Conservation (phyloP, 2,113 vertebrate species). For the Falco punctatus region DNA sequence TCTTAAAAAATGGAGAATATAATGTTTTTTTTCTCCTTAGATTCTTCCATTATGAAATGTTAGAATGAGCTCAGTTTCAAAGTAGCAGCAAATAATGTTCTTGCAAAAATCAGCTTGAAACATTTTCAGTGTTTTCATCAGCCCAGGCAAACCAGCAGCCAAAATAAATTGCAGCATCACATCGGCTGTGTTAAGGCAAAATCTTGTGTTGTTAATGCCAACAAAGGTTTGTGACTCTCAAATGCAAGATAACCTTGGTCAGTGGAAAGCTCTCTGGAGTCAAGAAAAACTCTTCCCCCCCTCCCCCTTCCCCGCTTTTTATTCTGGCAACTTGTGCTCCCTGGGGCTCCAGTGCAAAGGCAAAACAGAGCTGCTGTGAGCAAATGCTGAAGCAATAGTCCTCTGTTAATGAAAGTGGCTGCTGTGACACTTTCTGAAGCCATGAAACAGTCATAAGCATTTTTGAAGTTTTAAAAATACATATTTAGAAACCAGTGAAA, state of each 20-base stretch:
- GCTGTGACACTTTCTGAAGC: background rate
- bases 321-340: background rate
- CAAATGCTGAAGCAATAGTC: background rate
- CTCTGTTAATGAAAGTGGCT: background rate
- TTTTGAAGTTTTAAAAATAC: background rate
- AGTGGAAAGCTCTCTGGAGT: background rate
- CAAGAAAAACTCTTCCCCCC: background rate
- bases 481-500: background rate
- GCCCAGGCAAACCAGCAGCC: background rate
- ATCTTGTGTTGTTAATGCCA: background rate
- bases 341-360: background rate
- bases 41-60: background rate
- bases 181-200: background rate
- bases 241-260: background rate
- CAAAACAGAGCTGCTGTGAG: background rate
- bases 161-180: background rate
- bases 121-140: background rate
- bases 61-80: background rate
- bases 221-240: background rate
- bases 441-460: rapidly evolving
- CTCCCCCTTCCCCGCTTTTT: rapidly evolving
- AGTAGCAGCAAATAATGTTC: background rate
- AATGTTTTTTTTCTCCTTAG: background rate
- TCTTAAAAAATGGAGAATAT: background rate
- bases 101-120: background rate